Base-by-base conservation (phyloP, 2,797 vertebrate species). In the Babyrousa celebensis region DNA sequence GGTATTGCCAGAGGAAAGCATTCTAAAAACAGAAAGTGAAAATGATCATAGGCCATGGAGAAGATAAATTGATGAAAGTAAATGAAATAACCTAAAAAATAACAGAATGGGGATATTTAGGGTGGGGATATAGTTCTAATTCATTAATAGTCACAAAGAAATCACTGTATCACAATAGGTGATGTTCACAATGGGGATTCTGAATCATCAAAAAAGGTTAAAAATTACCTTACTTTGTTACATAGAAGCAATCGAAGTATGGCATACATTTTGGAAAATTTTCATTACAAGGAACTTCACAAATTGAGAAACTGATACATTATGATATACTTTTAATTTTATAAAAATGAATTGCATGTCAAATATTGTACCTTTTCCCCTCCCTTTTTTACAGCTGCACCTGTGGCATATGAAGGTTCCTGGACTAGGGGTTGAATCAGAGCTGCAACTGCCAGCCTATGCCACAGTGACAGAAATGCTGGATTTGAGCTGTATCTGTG, bases 1-100 rank as follows among this genome's bases (percentile, higher is more conserved):
- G 32, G 58, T 1, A 8, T 43, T 71, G 43, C n/a, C 56, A 32
- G 54, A 89, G 48, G 21, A 29, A 84, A 79, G 15, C 36, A 36
- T 36, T 36, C 36, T 62, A 68, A 89, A 95, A 89, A 70, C 21
- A 68, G 85, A 67, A 43, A 15, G 27, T 58, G 1, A 20, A 77
- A 84, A 89, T 95, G 63, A 63, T 36, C 29, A 68, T 20, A 36
- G 63, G 20, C 23, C 20, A 60, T 40, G 54, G 40, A 48, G 43
- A 84, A 84, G 27, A 78, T 56, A 78, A 89, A 54, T 36, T 63
- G 16, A 84, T 78, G 15, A 71, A 89, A 71, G 16, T 27, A 43
- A 36, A 95, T 15, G 75, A 68, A 52, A 48, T 48, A 77, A 95
- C 68, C 78, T 79, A 77, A 63, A 63, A 92, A 63, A 84, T 75